Base-by-base conservation (phyloP, 2,797 vertebrate genomes). In the Morus bassanus region DNA sequence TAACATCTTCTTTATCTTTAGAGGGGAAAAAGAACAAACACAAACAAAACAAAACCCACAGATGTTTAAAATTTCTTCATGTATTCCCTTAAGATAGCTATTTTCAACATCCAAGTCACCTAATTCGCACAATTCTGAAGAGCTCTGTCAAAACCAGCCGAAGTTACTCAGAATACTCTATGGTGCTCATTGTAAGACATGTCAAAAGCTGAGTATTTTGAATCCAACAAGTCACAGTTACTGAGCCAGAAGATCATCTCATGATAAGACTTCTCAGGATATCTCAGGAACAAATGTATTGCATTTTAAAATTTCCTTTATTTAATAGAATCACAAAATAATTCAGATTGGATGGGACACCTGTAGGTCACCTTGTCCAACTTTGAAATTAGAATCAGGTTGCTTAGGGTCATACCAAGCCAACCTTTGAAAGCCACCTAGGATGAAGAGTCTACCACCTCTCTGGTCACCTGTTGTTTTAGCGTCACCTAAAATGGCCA, bases 1-100 rank as follows among this genome's bases (percentile, higher is more conserved):
- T 13, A 37, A 96, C 39, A 53, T 98, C 98, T 37, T 96, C 79
- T 88, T 88, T 24, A 91, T 95, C 98, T 98, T 96, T 28, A 65
- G 54, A 76, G 21, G 31, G 15, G 45, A 56, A 56, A 88, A 50
- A 63, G 53, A 10, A 6, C 30, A 19, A 45, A 39, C 37, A 41
- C 41, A 41, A 46, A 46, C 45, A 46, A 46, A 46, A 21, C 9
- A 11, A 45, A 45, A 7, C 45, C 2, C 48, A 76, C 13, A 60
- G 9, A 18, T 43, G 9, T 68, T 48, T 45, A 39, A 18, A 0
- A 43, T 91, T 83, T 65, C 24, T 75, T 78, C 23, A 35, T 3
- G 1, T 57, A 80, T 41, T 77, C 37, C 8, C 25, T 67, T 57
- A 81, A 68, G 15, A 63, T 9, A 84, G 22, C 2, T 85, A 57